A percentile compares a stretch with the other conserved stretches of the same genome.
Conservation (phyloP, 2,113 vertebrate species). For the Corynorhinus townsendii region DNA sequence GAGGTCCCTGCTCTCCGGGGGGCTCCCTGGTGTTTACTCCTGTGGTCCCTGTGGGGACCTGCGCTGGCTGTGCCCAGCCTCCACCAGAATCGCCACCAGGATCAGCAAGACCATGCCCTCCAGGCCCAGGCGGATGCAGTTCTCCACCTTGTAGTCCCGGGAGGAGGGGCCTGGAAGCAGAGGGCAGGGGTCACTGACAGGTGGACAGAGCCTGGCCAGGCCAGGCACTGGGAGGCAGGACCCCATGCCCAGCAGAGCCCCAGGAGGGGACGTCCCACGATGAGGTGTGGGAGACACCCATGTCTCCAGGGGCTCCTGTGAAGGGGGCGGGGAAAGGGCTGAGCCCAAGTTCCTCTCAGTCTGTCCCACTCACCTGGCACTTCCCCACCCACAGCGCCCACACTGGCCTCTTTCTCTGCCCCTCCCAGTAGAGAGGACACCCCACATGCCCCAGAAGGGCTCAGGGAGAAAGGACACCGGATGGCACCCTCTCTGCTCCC, state of each 20-base stretch:
- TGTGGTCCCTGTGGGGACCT: too few species aligned
- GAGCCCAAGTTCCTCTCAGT: background rate
- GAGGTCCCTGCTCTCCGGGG: background rate
- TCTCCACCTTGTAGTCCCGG: background rate
- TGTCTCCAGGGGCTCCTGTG: background rate
- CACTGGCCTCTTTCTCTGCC: background rate
- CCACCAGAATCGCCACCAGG: background rate
- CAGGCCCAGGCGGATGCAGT: background rate
- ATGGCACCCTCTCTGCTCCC: background rate
- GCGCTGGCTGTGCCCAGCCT: background rate
- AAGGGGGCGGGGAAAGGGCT: too few species aligned
- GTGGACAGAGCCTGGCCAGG: background rate
- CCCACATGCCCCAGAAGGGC: background rate
- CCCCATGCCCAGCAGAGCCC: background rate
- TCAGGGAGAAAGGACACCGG: background rate
- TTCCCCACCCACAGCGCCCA: background rate
- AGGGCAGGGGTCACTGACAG: background rate
- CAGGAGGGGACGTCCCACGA: too few species aligned
- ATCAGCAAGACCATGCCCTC: background rate
- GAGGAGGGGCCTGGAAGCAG: background rate
- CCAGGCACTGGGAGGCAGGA: background rate
- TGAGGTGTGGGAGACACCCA: background rate
- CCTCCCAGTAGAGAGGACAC: rapidly evolving
- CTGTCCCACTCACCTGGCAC: too few species aligned
- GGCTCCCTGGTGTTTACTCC: too few species aligned